Percentiles rank a stretch among this genome's conserved stretches.
phyloP scores from a whole-genome alignment of 2,888 invertebrate genomes.

The Macrosiphum euphorbiae region DNA sequence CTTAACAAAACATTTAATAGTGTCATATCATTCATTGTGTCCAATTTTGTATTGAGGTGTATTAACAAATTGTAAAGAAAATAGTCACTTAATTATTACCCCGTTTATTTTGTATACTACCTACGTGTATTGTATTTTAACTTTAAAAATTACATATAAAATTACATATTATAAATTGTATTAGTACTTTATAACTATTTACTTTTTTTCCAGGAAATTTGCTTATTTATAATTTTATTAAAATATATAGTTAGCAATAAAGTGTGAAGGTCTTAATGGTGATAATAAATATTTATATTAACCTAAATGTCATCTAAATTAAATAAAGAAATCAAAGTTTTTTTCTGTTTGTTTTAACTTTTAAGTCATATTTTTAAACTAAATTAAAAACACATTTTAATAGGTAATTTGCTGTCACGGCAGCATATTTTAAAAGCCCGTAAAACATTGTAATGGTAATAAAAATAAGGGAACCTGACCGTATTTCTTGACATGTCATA shows the following conservation, averaged over 20 bases:
- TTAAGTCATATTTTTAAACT: background rate
- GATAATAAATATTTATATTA: slow-evolving; percentile 20
- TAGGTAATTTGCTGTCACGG: background rate
- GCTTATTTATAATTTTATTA: background rate
- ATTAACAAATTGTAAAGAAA: background rate
- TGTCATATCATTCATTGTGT: background rate
- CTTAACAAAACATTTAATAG: background rate
- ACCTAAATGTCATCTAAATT: background rate
- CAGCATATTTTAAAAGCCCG: background rate
- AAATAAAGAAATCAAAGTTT: background rate
- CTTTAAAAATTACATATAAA: background rate
- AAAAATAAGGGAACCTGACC: background rate
- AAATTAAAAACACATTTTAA: slow-evolving; percentile 30
- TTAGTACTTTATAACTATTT: background rate
- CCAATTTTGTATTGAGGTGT: background rate
- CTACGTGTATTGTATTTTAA: background rate
- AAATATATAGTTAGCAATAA: background rate
- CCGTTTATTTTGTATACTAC: background rate
- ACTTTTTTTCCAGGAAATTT: background rate
- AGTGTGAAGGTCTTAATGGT: background rate
- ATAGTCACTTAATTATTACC: background rate
- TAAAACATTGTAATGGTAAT: slow-evolving; percentile 12
- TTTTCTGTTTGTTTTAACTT: background rate
- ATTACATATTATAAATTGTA: background rate
- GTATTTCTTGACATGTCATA: slow-evolving; percentile 16